These are phyloP conservation scores for Eilema depressum DNA, from an alignment of 2,888 invertebrate species.

Conservation along the genomic window DNA sequence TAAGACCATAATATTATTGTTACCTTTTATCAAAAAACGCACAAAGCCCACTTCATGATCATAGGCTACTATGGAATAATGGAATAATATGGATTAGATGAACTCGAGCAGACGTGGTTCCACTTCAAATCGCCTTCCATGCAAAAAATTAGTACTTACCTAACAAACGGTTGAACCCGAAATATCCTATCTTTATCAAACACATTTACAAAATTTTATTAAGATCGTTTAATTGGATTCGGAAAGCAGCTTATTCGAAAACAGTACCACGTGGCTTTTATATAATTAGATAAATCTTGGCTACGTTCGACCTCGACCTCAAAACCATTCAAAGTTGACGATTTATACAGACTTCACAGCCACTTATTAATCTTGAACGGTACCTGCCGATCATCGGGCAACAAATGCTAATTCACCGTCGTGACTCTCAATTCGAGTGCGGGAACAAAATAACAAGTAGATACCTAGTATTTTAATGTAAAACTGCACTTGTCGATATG, in stretches of 20 bases:
- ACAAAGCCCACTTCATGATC: background rate
- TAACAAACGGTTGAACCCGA: too few species aligned
- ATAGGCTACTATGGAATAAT: too few species aligned
- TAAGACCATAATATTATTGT: background rate
- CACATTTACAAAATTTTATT: background rate
- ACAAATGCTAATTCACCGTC: constrained; percentile 21
- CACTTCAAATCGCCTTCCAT: too few species aligned
- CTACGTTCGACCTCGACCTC: constrained; percentile 10
- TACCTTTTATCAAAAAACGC: background rate
- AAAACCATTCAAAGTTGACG: constrained; percentile 7
- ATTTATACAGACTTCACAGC: constrained; percentile 2
- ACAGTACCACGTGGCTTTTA: background rate
- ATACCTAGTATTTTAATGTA: constrained; percentile 7
- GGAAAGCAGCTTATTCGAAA: background rate
- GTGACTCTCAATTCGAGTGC: constrained; percentile 31
- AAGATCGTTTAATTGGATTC: background rate
- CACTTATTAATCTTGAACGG: constrained; percentile 8
- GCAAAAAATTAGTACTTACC: too few species aligned
- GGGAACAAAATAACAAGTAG: constrained; percentile 10
- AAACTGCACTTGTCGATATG: background rate
- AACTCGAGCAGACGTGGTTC: background rate
- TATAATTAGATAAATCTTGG: background rate
- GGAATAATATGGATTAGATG: background rate
- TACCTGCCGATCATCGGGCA: constrained; percentile 2
- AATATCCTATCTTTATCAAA: background rate